Evolutionary conservation across 2,888 invertebrate species (phyloP).

Genomic region (Meteorus cinctellus): DNA sequence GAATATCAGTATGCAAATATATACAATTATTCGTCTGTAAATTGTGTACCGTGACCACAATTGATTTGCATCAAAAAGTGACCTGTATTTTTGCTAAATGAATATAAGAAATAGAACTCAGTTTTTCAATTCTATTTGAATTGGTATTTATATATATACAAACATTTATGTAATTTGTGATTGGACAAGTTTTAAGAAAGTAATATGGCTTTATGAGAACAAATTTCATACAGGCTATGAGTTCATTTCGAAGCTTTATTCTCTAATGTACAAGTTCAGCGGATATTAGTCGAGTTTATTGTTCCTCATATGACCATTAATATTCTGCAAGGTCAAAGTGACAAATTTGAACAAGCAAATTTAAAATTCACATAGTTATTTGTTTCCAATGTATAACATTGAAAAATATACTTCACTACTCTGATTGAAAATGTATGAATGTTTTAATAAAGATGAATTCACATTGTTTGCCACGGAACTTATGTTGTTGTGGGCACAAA

Average conservation of each 20-base stretch:
- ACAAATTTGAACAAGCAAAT: too few relatives aligned
- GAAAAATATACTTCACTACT: too few relatives aligned
- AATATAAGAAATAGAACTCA: background rate
- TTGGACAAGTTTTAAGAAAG: background rate
- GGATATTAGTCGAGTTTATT: too few relatives aligned
- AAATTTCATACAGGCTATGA: background rate
- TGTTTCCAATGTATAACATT: too few relatives aligned
- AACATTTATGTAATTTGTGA: background rate
- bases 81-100: conserved; percentile 31
- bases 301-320: too few relatives aligned
- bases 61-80: conserved; percentile 50
- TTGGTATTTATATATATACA: background rate
- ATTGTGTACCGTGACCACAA: conserved; percentile 26
- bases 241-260: background rate
- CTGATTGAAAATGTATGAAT: too few relatives aligned
- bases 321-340: too few relatives aligned
- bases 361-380: too few relatives aligned
- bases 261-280: too few relatives aligned
- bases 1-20: conserved; percentile 66
- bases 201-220: background rate
- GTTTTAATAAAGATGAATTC: too few relatives aligned
- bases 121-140: background rate
- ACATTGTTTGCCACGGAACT: background rate
- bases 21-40: conserved; percentile 62
- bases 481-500: background rate